Evolutionary conservation across 1,140 invertebrate species (phyloP), one percentile per base, ranked within the genome.

Genomic region (Lordiphosa stackelbergi): DNA sequence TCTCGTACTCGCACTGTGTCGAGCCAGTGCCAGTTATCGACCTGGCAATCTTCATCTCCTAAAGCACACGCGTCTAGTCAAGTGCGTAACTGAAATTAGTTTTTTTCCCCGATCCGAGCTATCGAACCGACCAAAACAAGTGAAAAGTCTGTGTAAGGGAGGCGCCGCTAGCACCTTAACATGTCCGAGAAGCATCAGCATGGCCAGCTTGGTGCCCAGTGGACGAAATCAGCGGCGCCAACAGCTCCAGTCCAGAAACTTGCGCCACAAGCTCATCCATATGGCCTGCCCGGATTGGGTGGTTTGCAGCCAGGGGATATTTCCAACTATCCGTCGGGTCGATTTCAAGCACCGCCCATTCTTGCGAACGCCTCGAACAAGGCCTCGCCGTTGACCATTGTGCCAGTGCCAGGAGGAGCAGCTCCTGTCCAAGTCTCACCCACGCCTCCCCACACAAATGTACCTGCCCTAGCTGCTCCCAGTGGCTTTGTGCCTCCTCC

Each of bases 181-280:
- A 87, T 87, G 85, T 86, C 85, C 69, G 85, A 86, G 36, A 85
- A 86, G 71, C 83, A 87, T 77, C 43, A 46, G 28, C 28, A 31
- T 31, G 83, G 71, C 65, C 78, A 79, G 52, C 51, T 72, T 77
- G 81, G 66, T 71, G 72, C 66, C 69, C 85, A 86, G 70, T 87
- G 85, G 85, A 66, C 79, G 68, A 71, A 81, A 79, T 54, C 73
- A 63, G 62, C 72, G 59, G 59, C 84, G 68, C 48, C 64, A 62
- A 53, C 66, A 43, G 56, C 63, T 53, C 53, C 19, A 57, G 40
- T 31, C 37, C 62, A 66, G 53, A 69, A 70, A 40, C 13, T 38
- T 9, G 11, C 53, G 63, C 37, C 66, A 59, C 22, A 46, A 51
- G 24, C 9, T 47, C 22, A 52, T 59, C 42, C 72, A 8, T 69